Evolutionary conservation across 1,140 invertebrate species (phyloP), one percentile per base, ranked within the genome.

Genomic region (Saccostrea cuccullata): DNA sequence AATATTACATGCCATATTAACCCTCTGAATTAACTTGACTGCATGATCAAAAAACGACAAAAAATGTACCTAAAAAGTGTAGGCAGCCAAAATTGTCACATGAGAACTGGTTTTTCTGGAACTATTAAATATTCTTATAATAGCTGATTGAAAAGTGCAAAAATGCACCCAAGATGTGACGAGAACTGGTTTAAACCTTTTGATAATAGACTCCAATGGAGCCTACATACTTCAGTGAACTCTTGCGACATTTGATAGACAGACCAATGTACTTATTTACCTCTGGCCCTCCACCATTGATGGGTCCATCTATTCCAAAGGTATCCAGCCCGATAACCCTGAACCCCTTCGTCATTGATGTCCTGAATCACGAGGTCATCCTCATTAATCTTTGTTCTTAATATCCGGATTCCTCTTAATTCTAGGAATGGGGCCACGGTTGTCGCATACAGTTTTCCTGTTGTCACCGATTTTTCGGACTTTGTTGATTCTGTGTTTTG

Each of bases 241-340:
- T 77, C 15, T 26, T 23, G 67, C 9, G 26, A 77, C 30, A 77
- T 15, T 77, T 26, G 26, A 30, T 30, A 26, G 11, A 77, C 30
- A 77, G 20, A 67, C 13, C 20, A 8, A 67, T 77, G 70, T 30
- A 23, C 70, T 77, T 77, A 36, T 26, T 77, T 77, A 77, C 70
- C 70, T 77, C 70, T 77, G 12, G 70, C 15, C 26, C 11, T 26
- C 70, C 70, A 77, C 30, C 23, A 77, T 77, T 17, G 11, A 26
- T 77, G 70, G 13, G 70, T 77, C 70, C 70, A 77, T 30, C 70
- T 77, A 26, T 77, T 77, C 70, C 70, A 77, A 30, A 77, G 26
- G 70, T 77, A 77, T 12, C 70, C 70, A 2, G 70, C 70, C 12
- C 70, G 23, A 12, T 77, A 77, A 77, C 70, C 70, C 26, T 77